These are phyloP conservation scores for Sisyra terminalis DNA, from an alignment of 2,888 invertebrate species.

Conservation along the genomic window DNA sequence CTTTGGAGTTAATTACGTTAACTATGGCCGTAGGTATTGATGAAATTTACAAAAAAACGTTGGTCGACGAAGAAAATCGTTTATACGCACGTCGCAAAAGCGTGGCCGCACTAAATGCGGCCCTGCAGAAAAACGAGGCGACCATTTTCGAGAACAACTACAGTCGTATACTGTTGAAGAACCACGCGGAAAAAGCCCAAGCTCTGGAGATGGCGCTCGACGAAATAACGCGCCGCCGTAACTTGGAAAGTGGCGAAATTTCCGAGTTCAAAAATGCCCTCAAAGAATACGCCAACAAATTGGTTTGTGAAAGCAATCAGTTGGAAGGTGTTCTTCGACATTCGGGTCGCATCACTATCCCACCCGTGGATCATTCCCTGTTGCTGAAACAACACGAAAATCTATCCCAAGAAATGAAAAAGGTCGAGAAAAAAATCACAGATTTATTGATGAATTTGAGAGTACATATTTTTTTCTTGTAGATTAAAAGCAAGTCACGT, in stretches of 20 bases:
- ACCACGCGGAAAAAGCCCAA: too few species aligned
- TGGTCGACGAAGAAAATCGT: constrained; percentile 17
- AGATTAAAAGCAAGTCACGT: constrained; percentile 9
- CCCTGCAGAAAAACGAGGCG: constrained; percentile 18
- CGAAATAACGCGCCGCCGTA: too few species aligned
- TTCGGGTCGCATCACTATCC: too few species aligned
- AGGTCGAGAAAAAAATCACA: too few species aligned
- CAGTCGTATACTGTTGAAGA: too few species aligned
- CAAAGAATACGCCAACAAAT: too few species aligned
- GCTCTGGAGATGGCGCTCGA: too few species aligned
- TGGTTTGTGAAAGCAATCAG: too few species aligned
- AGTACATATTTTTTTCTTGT: constrained; percentile 8
- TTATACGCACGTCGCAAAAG: constrained; percentile 12
- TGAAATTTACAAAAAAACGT: constrained; percentile 7
- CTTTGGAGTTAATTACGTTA: not conserved
- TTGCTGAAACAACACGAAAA: constrained; percentile 4
- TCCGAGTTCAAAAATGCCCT: too few species aligned
- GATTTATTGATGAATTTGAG: too few species aligned
- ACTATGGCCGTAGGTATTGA: constrained; percentile 3
- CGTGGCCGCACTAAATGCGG: constrained; percentile 13
- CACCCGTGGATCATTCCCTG: not conserved
- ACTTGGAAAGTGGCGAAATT: too few species aligned
- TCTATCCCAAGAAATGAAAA: constrained; percentile 14
- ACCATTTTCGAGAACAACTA: constrained; percentile 3
- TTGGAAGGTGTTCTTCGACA: too few species aligned